Evolutionary conservation across 2,888 invertebrate genomes (phyloP).

Genomic region (Luperina nickerlii): DNA sequence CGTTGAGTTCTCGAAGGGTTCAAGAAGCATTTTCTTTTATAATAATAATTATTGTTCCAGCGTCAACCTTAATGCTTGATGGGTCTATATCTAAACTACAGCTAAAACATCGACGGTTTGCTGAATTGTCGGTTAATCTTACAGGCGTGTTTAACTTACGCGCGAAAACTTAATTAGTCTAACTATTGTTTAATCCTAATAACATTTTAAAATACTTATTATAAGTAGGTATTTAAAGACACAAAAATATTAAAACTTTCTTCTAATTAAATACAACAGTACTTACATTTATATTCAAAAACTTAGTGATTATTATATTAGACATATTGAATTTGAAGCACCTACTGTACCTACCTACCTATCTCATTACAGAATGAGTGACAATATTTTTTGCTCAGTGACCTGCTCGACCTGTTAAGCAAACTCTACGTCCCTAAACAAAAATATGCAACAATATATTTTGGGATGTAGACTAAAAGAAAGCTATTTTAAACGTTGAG

Average conservation of each 20-base stretch:
- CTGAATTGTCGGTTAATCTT: conserved; percentile 77
- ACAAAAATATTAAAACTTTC: conserved; percentile 14
- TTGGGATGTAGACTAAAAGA: not conserved
- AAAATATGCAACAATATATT: not conserved
- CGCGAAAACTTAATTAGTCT: conserved; percentile 13
- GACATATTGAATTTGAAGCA: conserved; percentile 1
- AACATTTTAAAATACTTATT: not conserved
- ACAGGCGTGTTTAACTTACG: conserved; percentile 28
- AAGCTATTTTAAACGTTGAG: conserved; percentile 19
- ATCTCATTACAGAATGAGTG: not conserved
- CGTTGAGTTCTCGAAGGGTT: conserved; percentile 51
- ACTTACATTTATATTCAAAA: not conserved
- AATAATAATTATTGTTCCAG: conserved; percentile 87
- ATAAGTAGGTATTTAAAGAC: conserved; percentile 25
- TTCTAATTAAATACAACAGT: not conserved
- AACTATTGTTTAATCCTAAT: conserved; percentile 1
- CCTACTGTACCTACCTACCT: conserved; percentile 1
- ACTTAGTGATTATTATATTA: not conserved
- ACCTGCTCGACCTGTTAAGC: conserved; percentile 29
- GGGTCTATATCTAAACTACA: conserved; percentile 73
- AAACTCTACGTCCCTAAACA: not conserved
- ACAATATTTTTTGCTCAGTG: conserved; percentile 44
- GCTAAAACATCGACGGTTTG: conserved; percentile 86
- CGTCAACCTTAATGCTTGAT: conserved; percentile 85
- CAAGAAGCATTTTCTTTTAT: conserved; percentile 58